Percentiles rank a stretch among this genome's conserved stretches.
Conservation (phyloP, 2,797 vertebrate species). For the Hippoglossus hippoglossus region DNA sequence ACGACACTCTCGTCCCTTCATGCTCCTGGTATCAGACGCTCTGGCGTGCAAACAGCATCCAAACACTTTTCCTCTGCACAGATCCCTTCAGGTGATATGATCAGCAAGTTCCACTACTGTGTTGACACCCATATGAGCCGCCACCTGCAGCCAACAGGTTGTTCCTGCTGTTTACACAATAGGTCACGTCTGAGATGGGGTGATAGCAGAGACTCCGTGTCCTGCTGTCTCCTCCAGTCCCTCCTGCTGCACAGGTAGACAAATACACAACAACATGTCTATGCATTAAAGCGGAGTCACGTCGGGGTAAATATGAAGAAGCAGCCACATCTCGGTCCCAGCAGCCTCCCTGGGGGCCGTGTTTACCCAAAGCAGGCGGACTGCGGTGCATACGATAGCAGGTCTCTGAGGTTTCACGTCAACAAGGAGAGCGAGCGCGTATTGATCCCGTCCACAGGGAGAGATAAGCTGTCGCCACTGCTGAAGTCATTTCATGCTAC, state of each 20-base stretch:
- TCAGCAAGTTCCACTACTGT: constrained; percentile 9
- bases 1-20: constrained; percentile 12
- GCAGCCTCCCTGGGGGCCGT: constrained; percentile 5
- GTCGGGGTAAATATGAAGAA: constrained; percentile 10
- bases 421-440: constrained; percentile 74
- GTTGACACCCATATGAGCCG: constrained; percentile 45
- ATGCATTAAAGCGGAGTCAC: neutral
- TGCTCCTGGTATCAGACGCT: constrained; percentile 8
- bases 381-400: constrained; percentile 55
- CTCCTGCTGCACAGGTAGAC: neutral
- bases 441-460: constrained; percentile 81
- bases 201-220: constrained; percentile 42
- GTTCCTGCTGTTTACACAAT: constrained; percentile 67
- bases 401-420: constrained; percentile 58
- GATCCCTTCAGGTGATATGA: constrained; percentile 32
- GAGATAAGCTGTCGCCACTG: constrained; percentile 85
- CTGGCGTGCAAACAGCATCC: constrained; percentile 38
- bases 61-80: constrained; percentile 14
- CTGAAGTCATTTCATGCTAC: constrained; percentile 78
- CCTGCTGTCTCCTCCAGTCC: neutral
- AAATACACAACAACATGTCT: constrained; percentile 20
- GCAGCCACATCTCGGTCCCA: neutral
- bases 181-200: constrained; percentile 48
- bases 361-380: constrained; percentile 70
- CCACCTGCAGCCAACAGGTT: constrained; percentile 50